Percentiles rank a stretch among this genome's conserved stretches.
phyloP scores from a whole-genome alignment of 2,888 invertebrate genomes.

The Tenthredo notha region DNA sequence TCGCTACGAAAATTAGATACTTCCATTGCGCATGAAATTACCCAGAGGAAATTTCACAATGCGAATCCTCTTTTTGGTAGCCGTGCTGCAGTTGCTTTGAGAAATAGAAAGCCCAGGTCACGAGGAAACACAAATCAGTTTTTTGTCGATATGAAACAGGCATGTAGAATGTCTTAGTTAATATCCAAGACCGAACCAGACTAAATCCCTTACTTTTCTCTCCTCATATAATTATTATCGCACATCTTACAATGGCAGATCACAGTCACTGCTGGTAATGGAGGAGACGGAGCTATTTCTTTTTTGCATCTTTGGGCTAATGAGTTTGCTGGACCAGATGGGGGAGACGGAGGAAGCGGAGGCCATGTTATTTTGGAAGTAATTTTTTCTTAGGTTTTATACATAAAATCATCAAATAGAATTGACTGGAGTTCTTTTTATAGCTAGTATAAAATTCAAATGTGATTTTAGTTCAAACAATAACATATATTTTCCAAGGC shows the following conservation, averaged over 20 bases:
- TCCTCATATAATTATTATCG: neutral
- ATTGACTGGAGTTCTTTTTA: neutral
- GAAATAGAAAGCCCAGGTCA: conserved; percentile 58
- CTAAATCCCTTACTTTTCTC: neutral
- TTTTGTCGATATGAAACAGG: conserved; percentile 74
- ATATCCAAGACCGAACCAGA: neutral
- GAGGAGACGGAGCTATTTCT: conserved; percentile 95
- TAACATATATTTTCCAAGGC: conserved; percentile 79
- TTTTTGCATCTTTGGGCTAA: conserved; percentile 91
- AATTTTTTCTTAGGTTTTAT: conserved; percentile 51
- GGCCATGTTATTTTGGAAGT: conserved; percentile 94
- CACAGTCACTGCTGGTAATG: conserved; percentile 89
- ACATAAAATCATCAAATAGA: neutral
- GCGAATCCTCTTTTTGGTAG: conserved; percentile 54
- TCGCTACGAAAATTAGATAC: conserved; percentile 40
- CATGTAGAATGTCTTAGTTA: conserved; percentile 53
- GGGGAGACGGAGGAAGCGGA: conserved; percentile 98
- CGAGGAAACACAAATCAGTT: conserved; percentile 56
- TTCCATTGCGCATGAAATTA: conserved; percentile 22
- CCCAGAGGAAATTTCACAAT: conserved; percentile 62
- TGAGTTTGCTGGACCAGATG: conserved; percentile 96
- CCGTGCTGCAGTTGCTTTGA: conserved; percentile 64
- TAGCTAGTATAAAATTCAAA: neutral
- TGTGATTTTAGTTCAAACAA: conserved; percentile 43
- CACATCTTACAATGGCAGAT: conserved; percentile 75